A percentile compares a stretch with the other conserved stretches of the same genome.
phyloP scores from a whole-genome alignment of 2,888 invertebrate species.

The Ennomos fuscantarius region DNA sequence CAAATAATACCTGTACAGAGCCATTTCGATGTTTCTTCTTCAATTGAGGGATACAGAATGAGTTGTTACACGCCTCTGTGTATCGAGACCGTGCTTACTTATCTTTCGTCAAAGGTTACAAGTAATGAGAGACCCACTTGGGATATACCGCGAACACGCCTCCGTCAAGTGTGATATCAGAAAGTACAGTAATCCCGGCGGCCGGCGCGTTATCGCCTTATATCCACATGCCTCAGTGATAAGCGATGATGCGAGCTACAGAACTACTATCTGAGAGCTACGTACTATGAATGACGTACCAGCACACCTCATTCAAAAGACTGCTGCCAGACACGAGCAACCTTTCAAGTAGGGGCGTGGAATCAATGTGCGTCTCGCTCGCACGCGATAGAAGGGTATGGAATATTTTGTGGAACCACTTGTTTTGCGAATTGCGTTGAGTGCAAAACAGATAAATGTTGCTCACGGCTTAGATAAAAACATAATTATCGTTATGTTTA shows the following conservation, averaged over 20 bases:
- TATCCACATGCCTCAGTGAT: constrained; percentile 73
- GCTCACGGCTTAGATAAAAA: constrained; percentile 45
- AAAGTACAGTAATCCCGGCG: constrained; percentile 66
- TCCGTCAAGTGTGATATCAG: constrained; percentile 74
- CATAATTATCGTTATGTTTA: constrained; percentile 35
- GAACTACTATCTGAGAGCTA: constrained; percentile 82
- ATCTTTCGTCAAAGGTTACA: constrained; percentile 56
- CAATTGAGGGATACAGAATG: constrained; percentile 50
- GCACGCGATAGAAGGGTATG: constrained; percentile 77
- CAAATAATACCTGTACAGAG: constrained; percentile 71
- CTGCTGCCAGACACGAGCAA: constrained; percentile 69
- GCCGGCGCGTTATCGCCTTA: constrained; percentile 73
- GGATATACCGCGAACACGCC: constrained; percentile 71
- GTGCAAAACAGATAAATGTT: constrained; percentile 68
- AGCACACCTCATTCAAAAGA: constrained; percentile 67
- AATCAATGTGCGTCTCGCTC: constrained; percentile 70
- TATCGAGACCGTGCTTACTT: constrained; percentile 48
- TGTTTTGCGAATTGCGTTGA: constrained; percentile 81
- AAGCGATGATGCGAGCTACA: constrained; percentile 77
- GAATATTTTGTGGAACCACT: constrained; percentile 82
- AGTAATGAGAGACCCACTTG: constrained; percentile 54
- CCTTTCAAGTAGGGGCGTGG: constrained; percentile 62
- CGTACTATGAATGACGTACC: constrained; percentile 84
- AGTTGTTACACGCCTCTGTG: constrained; percentile 43
- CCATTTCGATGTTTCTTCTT: constrained; percentile 66